A percentile compares a stretch with the other conserved stretches of the same genome.
Evolutionary conservation across 92 coral and sea anemone species (phyloP).

Genomic region (Pocillopora grandis): DNA sequence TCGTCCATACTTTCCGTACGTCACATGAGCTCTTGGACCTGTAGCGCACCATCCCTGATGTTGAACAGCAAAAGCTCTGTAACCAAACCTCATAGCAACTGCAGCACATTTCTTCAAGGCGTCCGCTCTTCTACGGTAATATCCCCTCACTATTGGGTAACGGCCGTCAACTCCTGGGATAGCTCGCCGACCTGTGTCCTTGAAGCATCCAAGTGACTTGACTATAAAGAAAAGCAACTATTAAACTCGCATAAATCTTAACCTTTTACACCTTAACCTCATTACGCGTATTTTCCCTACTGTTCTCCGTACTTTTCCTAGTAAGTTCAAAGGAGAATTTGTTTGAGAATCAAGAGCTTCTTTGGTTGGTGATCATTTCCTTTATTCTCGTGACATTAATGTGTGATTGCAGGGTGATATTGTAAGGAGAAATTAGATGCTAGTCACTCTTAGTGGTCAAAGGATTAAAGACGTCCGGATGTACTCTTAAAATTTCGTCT

Average conservation of each 20-base stretch:
- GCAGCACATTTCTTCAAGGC: conserved; percentile 24
- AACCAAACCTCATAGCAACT: background rate
- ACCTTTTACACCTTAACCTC: too few species aligned
- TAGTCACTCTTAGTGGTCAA: too few species aligned
- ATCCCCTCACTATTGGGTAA: conserved; percentile 3
- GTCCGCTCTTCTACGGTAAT: conserved; percentile 8
- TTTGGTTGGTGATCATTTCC: too few species aligned
- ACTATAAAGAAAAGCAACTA: background rate
- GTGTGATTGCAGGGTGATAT: too few species aligned
- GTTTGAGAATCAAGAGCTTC: too few species aligned
- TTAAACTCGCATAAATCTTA: background rate
- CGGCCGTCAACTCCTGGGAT: conserved; percentile 20
- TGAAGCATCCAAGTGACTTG: conserved; percentile 13
- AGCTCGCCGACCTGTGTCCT: conserved; percentile 14
- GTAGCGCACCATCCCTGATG: conserved; percentile 48
- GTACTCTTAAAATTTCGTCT: too few species aligned
- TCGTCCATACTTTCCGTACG: conserved; percentile 48
- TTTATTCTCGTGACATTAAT: too few species aligned
- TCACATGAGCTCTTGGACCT: conserved; percentile 50
- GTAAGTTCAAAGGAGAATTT: too few species aligned
- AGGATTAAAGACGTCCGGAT: too few species aligned
- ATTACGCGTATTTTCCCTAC: too few species aligned
- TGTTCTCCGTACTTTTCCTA: too few species aligned
- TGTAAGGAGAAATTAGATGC: too few species aligned
- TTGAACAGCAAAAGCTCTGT: conserved; percentile 36